phyloP scores from a whole-genome alignment of 2,888 invertebrate genomes.

The Chalcosyrphus nemorum region DNA sequence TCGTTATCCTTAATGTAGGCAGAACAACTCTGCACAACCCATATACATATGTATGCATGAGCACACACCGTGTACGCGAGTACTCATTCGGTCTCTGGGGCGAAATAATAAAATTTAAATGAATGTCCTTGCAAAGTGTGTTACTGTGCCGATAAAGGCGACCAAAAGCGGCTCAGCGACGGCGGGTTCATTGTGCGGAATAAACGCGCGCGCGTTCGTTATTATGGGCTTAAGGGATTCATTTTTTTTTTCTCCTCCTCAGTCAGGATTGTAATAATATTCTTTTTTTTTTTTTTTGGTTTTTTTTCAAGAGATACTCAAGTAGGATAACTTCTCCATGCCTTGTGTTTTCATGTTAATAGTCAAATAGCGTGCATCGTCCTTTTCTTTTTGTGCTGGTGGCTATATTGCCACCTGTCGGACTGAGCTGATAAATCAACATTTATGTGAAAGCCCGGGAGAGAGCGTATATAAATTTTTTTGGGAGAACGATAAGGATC shows the following conservation, averaged over 20 bases:
- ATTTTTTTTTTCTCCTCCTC: not conserved
- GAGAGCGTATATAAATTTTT: not conserved
- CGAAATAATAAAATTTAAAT: conserved; percentile 42
- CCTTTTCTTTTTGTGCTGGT: not conserved
- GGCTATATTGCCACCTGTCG: conserved; percentile 18
- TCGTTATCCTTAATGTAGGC: not conserved
- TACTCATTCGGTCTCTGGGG: conserved; percentile 4
- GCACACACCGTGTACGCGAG: not conserved
- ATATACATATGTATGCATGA: not conserved
- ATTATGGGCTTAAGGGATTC: not conserved
- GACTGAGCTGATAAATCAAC: conserved; percentile 20
- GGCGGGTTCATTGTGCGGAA: not conserved
- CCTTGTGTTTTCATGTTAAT: conserved; percentile 1
- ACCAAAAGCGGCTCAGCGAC: not conserved
- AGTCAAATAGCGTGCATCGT: not conserved
- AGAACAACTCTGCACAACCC: not conserved
- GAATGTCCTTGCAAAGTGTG: conserved; percentile 35
- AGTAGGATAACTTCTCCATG: not conserved
- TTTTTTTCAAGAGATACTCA: not conserved
- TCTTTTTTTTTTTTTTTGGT: no score
- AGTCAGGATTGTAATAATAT: not conserved
- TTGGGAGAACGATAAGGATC: not conserved
- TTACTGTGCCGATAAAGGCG: conserved; percentile 34
- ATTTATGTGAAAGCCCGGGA: not conserved
- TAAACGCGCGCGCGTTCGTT: not conserved